These are phyloP conservation scores for Hirtodrosophila confusa DNA, from an alignment of 2,888 invertebrate genomes.

Conservation along the genomic window DNA sequence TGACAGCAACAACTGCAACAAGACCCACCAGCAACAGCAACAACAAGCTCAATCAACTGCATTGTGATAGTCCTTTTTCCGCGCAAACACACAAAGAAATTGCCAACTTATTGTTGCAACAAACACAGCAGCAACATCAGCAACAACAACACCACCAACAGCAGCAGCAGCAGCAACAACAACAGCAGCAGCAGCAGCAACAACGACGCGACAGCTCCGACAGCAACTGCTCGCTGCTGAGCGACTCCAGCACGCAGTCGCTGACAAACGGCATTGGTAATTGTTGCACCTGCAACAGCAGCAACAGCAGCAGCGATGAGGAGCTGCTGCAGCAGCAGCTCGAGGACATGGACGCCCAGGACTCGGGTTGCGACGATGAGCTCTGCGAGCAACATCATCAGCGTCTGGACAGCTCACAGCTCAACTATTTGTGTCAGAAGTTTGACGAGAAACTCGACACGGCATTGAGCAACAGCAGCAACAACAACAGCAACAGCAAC, in stretches of 20 bases:
- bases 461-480: slow-evolving; percentile 61
- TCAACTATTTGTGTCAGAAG: slow-evolving; percentile 84
- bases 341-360: slow-evolving; percentile 76
- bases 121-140: slow-evolving; percentile 68
- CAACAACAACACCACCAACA: slow-evolving; percentile 51
- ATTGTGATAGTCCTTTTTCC: slow-evolving; percentile 78
- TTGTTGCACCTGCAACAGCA: slow-evolving; percentile 77
- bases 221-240: slow-evolving; percentile 83
- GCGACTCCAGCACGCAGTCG: slow-evolving; percentile 82
- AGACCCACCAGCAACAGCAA: slow-evolving; percentile 46
- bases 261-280: slow-evolving; percentile 59
- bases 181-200: slow-evolving; percentile 55
- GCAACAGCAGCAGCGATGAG: slow-evolving; percentile 44
- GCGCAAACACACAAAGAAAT: slow-evolving; percentile 75
- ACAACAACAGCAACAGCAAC: slow-evolving; percentile 26
- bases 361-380: slow-evolving; percentile 83
- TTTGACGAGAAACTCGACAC: slow-evolving; percentile 84
- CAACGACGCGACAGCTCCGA: slow-evolving; percentile 83
- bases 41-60: slow-evolving; percentile 71
- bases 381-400: slow-evolving; percentile 78
- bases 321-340: slow-evolving; percentile 58
- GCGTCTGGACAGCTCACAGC: slow-evolving; percentile 71
- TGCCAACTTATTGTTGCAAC: slow-evolving; percentile 71
- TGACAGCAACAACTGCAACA: slow-evolving; percentile 28
- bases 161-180: slow-evolving; percentile 58